phyloP scores from a whole-genome alignment of 2,888 invertebrate species.

The Molanna angustata region DNA sequence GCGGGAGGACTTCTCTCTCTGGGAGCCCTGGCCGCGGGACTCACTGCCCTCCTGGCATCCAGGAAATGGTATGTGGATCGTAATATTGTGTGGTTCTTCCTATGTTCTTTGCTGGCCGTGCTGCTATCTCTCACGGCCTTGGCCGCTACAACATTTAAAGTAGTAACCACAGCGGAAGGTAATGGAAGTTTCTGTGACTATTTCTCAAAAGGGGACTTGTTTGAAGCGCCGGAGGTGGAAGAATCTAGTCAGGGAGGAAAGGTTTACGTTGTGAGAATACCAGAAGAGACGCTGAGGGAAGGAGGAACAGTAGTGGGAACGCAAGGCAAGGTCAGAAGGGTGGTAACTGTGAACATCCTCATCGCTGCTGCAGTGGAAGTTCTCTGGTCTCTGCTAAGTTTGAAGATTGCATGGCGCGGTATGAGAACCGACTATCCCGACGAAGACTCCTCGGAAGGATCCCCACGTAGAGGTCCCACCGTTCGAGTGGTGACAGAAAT shows the following conservation, averaged over 20 bases:
- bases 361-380: slow-evolving; percentile 58
- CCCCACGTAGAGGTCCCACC: slow-evolving; percentile 46
- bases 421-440: slow-evolving; percentile 60
- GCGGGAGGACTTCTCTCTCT: slow-evolving; percentile 53
- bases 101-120: slow-evolving; percentile 55
- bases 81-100: slow-evolving; percentile 62
- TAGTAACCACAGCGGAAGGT: slow-evolving; percentile 43
- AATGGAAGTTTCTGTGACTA: slow-evolving; percentile 24
- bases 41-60: slow-evolving; percentile 60
- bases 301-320: neutral
- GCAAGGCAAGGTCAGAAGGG: slow-evolving; percentile 38
- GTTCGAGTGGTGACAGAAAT: slow-evolving; percentile 55
- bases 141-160: slow-evolving; percentile 47
- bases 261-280: slow-evolving; percentile 8
- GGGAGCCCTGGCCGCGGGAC: slow-evolving; percentile 52
- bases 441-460: slow-evolving; percentile 44
- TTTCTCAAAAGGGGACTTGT: slow-evolving; percentile 20
- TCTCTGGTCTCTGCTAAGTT: slow-evolving; percentile 59
- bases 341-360: slow-evolving; percentile 58
- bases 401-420: slow-evolving; percentile 59
- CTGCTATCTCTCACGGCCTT: slow-evolving; percentile 49
- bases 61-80: slow-evolving; percentile 65
- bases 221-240: slow-evolving; percentile 15
- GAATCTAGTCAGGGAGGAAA: slow-evolving; percentile 3
- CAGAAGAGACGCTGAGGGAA: neutral